Evolutionary conservation across 2,113 vertebrate species (phyloP).

Genomic region (Cyprinodon tularosa): DNA sequence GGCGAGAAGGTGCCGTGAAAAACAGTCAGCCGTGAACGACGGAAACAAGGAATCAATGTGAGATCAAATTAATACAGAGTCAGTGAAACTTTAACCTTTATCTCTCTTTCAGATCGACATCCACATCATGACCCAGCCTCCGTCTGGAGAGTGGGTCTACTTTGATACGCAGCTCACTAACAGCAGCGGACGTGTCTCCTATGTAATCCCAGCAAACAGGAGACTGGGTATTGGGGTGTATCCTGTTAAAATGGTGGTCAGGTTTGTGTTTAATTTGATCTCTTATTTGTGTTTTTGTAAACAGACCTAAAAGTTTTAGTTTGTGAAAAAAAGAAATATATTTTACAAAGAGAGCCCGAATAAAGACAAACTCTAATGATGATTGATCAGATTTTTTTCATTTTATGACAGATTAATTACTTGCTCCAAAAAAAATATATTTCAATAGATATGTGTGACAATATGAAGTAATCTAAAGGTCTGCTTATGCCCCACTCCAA

Average conservation of each 20-base stretch:
- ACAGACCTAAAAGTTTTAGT: no score
- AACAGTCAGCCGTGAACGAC: not conserved
- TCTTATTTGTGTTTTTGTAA: no score
- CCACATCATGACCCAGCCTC: constrained; percentile 97
- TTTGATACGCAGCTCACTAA: constrained; percentile 94
- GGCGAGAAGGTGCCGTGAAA: constrained; percentile 90
- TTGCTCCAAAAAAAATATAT: no score
- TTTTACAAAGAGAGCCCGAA: no score
- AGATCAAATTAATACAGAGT: not conserved
- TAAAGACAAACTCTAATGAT: no score
- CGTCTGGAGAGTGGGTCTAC: constrained; percentile 94
- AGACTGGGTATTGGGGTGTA: constrained; percentile 92
- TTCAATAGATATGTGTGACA: no score
- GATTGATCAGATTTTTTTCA: no score
- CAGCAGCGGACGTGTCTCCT: constrained; percentile 93
- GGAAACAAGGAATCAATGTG: not conserved
- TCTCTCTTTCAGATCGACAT: constrained; percentile 87
- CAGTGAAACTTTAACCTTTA: not conserved
- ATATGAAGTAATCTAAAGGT: no score
- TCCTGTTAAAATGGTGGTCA: constrained; percentile 97
- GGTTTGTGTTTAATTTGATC: constrained; percentile 71
- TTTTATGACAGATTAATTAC: no score
- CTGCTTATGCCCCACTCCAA: not conserved
- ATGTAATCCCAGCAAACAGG: constrained; percentile 85
- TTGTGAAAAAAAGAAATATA: no score